Percentiles rank a stretch among this genome's conserved stretches.
Conservation (phyloP, 2,888 invertebrate species). For the Terebella lapidaria region DNA sequence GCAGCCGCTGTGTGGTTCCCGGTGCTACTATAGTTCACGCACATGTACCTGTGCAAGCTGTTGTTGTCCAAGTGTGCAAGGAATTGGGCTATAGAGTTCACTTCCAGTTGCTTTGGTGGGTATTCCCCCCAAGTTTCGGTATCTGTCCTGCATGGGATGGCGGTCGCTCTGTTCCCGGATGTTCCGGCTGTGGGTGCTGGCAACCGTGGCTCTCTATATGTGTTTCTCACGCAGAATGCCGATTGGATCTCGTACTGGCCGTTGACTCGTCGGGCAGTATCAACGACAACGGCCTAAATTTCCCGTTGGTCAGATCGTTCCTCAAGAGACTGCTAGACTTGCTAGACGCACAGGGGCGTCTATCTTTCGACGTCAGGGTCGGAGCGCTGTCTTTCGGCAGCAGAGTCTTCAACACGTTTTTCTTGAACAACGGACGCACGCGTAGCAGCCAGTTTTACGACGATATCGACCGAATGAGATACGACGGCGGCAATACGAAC, state of each 20-base stretch:
- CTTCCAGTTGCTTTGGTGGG: too few relatives aligned
- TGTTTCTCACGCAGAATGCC: background rate
- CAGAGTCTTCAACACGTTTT: background rate
- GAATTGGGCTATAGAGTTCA: too few relatives aligned
- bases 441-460: background rate
- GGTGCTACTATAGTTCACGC: too few relatives aligned
- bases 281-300: background rate
- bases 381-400: background rate
- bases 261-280: constrained; percentile 1
- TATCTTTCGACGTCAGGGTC: background rate
- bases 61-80: too few relatives aligned
- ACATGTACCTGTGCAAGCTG: too few relatives aligned
- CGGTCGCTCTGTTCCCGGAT: too few relatives aligned
- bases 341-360: background rate
- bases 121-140: too few relatives aligned
- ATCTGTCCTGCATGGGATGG: too few relatives aligned
- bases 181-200: too few relatives aligned
- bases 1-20: too few relatives aligned
- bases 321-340: background rate
- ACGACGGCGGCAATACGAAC: background rate
- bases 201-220: too few relatives aligned
- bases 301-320: background rate
- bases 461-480: background rate
- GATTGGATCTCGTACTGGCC: background rate
- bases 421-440: background rate